These are phyloP conservation scores for Standfussiana lucernea DNA, from an alignment of 2,888 invertebrate species.

Conservation along the genomic window DNA sequence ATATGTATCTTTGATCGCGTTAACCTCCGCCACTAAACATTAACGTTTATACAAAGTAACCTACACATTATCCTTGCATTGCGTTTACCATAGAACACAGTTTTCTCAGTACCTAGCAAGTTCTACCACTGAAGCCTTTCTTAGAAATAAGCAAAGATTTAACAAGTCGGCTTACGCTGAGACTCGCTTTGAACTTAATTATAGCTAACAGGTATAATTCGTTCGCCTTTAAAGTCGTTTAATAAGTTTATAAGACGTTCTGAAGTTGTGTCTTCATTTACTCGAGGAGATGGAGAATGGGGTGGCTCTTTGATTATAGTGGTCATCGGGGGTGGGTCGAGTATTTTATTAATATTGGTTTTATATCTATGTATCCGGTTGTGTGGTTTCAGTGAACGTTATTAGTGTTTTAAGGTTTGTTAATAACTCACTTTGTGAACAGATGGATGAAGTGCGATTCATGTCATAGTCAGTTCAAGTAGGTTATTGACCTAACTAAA, in stretches of 20 bases:
- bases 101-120: not conserved
- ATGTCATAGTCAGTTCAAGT: not conserved
- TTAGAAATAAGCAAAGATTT: constrained; percentile 65
- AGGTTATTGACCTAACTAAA: not conserved
- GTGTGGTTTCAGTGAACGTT: not conserved
- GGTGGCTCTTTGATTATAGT: constrained; percentile 7
- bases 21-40: not conserved
- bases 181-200: constrained; percentile 74
- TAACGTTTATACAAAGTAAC: constrained; percentile 5
- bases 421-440: not conserved
- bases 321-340: not conserved
- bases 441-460: not conserved
- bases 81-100: constrained; percentile 7
- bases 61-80: constrained; percentile 1
- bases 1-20: not conserved
- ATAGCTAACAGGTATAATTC: constrained; percentile 77
- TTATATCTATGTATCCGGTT: not conserved
- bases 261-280: constrained; percentile 55
- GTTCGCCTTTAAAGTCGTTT: constrained; percentile 72
- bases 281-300: constrained; percentile 22
- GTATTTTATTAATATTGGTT: not conserved
- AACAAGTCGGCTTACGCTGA: constrained; percentile 62
- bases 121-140: constrained; percentile 10
- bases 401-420: not conserved
- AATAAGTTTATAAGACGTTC: constrained; percentile 70